A percentile compares a stretch with the other conserved stretches of the same genome.
Conservation (phyloP, 2,797 vertebrate species). For the Anguilla pacifica region DNA sequence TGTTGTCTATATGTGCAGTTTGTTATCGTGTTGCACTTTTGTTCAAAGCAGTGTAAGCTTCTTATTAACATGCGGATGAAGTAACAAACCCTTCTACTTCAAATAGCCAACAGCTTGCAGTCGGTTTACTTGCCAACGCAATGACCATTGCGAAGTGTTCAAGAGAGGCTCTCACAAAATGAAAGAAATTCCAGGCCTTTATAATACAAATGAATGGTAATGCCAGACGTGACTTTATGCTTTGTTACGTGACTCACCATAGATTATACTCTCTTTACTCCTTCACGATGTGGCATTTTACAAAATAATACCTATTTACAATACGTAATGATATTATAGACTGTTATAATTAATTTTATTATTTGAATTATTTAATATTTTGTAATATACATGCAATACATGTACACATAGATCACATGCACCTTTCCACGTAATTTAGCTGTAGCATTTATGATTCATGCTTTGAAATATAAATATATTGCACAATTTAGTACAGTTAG, state of each 20-base stretch:
- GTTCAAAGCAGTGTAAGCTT: neutral
- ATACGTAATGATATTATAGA: neutral
- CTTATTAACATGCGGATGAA: slow-evolving; percentile 10
- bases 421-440: neutral
- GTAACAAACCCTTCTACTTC: neutral
- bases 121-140: slow-evolving; percentile 14
- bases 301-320: neutral
- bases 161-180: slow-evolving; percentile 25
- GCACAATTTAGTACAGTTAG: neutral
- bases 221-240: slow-evolving; percentile 30
- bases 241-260: neutral
- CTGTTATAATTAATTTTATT: neutral
- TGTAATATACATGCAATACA: neutral
- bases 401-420: neutral
- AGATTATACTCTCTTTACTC: neutral
- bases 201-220: slow-evolving; percentile 41
- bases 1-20: neutral
- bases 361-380: neutral
- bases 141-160: slow-evolving; percentile 20
- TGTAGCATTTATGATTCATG: neutral
- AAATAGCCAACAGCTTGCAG: neutral
- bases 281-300: neutral
- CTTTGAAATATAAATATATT: neutral
- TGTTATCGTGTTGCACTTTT: slow-evolving; percentile 5
- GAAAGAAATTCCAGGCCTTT: slow-evolving; percentile 41